Evolutionary conservation across 1,140 invertebrate genomes (phyloP), one percentile per base, ranked within the genome.

Genomic region (Drosophila lacteicornis): DNA sequence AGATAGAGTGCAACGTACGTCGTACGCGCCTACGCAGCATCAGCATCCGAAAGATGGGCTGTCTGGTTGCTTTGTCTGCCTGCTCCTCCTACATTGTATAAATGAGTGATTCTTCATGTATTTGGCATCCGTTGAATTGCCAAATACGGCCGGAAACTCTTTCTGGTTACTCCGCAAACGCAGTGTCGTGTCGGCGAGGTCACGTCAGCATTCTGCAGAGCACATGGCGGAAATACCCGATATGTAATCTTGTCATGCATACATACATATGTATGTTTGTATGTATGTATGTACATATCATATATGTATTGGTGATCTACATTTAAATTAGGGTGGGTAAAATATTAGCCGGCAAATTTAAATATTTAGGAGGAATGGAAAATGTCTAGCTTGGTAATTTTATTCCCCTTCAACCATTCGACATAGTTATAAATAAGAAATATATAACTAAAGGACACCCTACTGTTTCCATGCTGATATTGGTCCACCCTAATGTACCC

Each of bases 1-100:
- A 30, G 15, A 42, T 19, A 51, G 15, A 66, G 73, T 75, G 71
- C 73, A 76, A 76, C 40, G 71, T 57, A 76, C 71, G 50, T 50
- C 40, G 71, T 57, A 76, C 60, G 50, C 58, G 59, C 73, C 73
- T 75, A 75, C 73, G 57, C 67, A 69, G 66, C 67, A 73, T 73
- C 67, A 69, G 66, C 67, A 73, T 73, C 68, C 38, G 19, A 73
- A 65, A 69, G 61, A 69, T 69, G 62, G 30, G 50, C 27, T n/a
- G 38, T 55, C 67, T 50, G 38, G 45, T 19, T 15, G 40, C 68
- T 69, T 42, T 63, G 49, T 74, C 40, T 75, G 53, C 43, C 50
- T 42, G 40, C 47, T 51, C 30, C 22, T 11, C 17, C 22, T 49
- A 38, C n/a, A 15, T 17, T 43, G 17, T 12, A 30, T 30, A 6